Base-by-base conservation (phyloP, 2,888 invertebrate species). In the Andrena minutula region DNA sequence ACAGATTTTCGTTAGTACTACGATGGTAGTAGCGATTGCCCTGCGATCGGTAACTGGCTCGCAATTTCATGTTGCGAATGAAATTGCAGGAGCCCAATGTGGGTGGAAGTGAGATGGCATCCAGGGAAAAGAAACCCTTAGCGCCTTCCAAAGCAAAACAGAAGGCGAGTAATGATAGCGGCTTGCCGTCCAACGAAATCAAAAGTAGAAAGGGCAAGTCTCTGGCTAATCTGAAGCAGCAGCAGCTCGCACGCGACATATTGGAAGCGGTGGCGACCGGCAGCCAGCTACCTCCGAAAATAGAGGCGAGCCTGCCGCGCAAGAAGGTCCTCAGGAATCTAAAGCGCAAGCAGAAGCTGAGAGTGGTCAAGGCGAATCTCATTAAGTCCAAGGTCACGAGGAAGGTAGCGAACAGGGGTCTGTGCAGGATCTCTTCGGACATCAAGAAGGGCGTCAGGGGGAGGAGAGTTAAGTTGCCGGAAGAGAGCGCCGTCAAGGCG, bases 21-120 rank as follows among this genome's bases (percentile, higher is more conserved):
- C 23, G 47, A 66, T 63, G 71, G 49, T 72, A 30, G 20, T 61
- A 35, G 16, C 30, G 49, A 32, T 56, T 69, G 64, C 16, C 26
- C 12, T 56, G 47, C 20, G 51, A 10, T 32, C 23, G 16, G 8
- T 75, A 60, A 47, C 12, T 2, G 35, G 35, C 26, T 75, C 64
- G 66, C 69, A 82, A 74, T 65, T 77, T 82, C 66, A 83, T 66
- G 32, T 63, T 79, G 26, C 30, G 30, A 74, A 82, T 83, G 56
- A 84, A 79, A 72, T 93, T 91, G 71, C 91, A 93, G 94, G 92
- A 92, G 93, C 93, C 93, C 92, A 92, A 94, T 94, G 94, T 93
- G 93, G 94, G 93, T 93, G 92, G 92, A 94, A 93, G 93, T 94
- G 94, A 94, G 92, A 94, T 94, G 94, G 94, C 94, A 94, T 94